Evolutionary conservation across 2,113 vertebrate species (phyloP), one percentile per base, ranked within the genome.

Genomic region (Saccopteryx leptura): DNA sequence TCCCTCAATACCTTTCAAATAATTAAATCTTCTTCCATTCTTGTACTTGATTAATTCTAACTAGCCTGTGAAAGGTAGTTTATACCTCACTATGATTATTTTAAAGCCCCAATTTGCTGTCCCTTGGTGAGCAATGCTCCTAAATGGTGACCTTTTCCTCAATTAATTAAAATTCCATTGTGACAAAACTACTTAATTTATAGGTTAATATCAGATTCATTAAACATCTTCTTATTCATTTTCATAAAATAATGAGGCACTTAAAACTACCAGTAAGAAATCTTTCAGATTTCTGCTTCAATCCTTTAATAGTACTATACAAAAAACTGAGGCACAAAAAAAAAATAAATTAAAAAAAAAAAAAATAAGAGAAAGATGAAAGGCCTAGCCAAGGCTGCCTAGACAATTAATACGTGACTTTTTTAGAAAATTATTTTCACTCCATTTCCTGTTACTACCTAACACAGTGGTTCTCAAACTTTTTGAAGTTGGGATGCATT

Each of bases 151-250:
- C 56, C 23, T 94, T 52, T 69, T 86, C 31, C 48, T 91, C 69
- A 83, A 66, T 90, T 81, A 90, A 54, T 75, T 93, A 85, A 93
- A 46, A n/a, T 83, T 88, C 65, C 23, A 68, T 2, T 33, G 46
- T 9, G 18, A 76, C 84, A 71, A 78, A 94, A 81, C 19, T 61
- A 93, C 65, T 95, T 85, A 90, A 76, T 39, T 74, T 81, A 71
- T 6, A 88, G 56, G 14, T 24, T 19, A 78, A 24, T 94, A 72
- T 74, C 50, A 33, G 24, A 10, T 83, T 84, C n/a, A 72, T 72
- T 92, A 93, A 80, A 83, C 61, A 65, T 61, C n/a, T 80, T 82
- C 26, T 91, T 84, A 92, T 10, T 78, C 68, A 69, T 72, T 78
- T 90, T 96, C 78, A 85, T 68, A 80, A 90, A 83, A 24, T 80